Percentiles rank a stretch among this genome's conserved stretches.
These are phyloP conservation scores for Calyptomena viridis DNA, from an alignment of 2,113 vertebrate genomes.

Conservation along the genomic window DNA sequence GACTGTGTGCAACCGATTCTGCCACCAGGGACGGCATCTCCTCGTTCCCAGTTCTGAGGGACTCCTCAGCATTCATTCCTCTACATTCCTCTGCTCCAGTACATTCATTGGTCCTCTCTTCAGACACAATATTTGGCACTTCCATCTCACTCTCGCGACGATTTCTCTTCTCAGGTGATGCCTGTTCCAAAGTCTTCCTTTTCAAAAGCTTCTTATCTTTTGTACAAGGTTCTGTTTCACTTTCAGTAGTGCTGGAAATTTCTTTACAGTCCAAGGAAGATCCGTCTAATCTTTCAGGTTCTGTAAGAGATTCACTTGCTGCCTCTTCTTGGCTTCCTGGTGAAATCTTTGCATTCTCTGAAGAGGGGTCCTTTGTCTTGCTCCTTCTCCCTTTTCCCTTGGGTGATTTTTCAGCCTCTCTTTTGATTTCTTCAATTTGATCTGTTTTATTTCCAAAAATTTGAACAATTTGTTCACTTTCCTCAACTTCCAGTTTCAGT, in stretches of 20 bases:
- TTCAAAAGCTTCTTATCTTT: slow-evolving; percentile 81
- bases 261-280: slow-evolving; percentile 71
- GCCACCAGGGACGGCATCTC: slow-evolving; percentile 77
- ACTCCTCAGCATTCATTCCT: slow-evolving; percentile 52
- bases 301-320: slow-evolving; percentile 53
- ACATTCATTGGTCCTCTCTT: slow-evolving; percentile 74
- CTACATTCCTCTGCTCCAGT: slow-evolving; percentile 52
- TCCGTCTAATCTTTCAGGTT: slow-evolving; percentile 65
- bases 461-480: slow-evolving; percentile 74
- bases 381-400: slow-evolving; percentile 83
- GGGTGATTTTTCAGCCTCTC: slow-evolving; percentile 80
- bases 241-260: slow-evolving; percentile 58
- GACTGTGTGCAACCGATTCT: slow-evolving; percentile 56
- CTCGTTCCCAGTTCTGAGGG: slow-evolving; percentile 69
- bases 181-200: slow-evolving; percentile 83
- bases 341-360: slow-evolving; percentile 73
- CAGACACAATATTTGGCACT: slow-evolving; percentile 64
- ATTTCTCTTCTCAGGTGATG: slow-evolving; percentile 83
- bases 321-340: slow-evolving; percentile 64
- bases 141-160: slow-evolving; percentile 79
- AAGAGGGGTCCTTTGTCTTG: slow-evolving; percentile 76
- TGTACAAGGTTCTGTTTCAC: slow-evolving; percentile 81
- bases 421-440: slow-evolving; percentile 72
- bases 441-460: slow-evolving; percentile 74
- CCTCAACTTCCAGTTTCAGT: slow-evolving; percentile 72